A percentile compares a stretch with the other conserved stretches of the same genome.
Conservation (phyloP, 1,140 invertebrate species). For the Andricus grossulariae region DNA sequence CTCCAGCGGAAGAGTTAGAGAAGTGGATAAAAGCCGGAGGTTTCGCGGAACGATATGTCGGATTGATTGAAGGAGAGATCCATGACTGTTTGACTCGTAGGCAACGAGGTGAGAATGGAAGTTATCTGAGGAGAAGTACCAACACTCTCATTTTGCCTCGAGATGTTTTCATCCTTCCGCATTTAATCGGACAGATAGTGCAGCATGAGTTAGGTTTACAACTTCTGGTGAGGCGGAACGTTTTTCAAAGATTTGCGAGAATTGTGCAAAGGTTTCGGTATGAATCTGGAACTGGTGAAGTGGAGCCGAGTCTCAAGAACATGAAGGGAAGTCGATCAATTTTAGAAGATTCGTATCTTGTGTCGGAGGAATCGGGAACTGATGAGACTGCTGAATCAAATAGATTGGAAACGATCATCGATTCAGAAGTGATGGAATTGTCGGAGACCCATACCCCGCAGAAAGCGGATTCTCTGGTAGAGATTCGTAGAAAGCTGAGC, state of each 20-base stretch:
- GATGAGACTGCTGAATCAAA: conserved; percentile 61
- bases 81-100: conserved; percentile 92
- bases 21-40: conserved; percentile 70
- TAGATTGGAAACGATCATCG: conserved; percentile 70
- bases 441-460: conserved; percentile 48
- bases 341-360: conserved; percentile 57
- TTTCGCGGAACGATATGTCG: conserved; percentile 84
- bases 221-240: conserved; percentile 76
- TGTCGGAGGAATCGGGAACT: conserved; percentile 58
- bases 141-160: conserved; percentile 64
- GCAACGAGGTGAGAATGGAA: conserved; percentile 87
- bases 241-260: conserved; percentile 67
- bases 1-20: conserved; percentile 69
- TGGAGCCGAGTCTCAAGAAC: conserved; percentile 47
- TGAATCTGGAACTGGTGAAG: conserved; percentile 54
- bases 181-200: conserved; percentile 92
- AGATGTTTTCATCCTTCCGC: conserved; percentile 86
- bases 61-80: conserved; percentile 90
- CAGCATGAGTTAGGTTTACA: conserved; percentile 86
- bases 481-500: conserved; percentile 66
- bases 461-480: conserved; percentile 57
- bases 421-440: conserved; percentile 65
- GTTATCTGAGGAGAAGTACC: conserved; percentile 81
- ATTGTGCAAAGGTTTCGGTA: conserved; percentile 66
- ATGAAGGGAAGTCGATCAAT: conserved; percentile 52